phyloP scores from a whole-genome alignment of 2,888 invertebrate species.

The Drosophila anomelani region DNA sequence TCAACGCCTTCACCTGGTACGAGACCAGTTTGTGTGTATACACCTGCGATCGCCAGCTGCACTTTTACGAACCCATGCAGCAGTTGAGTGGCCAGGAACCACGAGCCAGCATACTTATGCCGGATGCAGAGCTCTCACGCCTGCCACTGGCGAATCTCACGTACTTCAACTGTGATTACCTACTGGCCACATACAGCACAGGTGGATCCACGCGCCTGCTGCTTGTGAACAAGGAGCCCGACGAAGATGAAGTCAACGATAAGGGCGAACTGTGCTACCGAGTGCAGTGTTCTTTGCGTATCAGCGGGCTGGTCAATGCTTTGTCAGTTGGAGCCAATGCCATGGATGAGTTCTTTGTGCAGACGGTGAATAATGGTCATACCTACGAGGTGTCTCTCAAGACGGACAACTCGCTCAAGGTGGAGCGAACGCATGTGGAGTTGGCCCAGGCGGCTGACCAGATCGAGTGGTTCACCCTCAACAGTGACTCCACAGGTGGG shows the following conservation, averaged over 20 bases:
- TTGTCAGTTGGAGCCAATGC: constrained; percentile 31
- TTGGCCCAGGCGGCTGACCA: constrained; percentile 58
- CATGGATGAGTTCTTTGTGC: constrained; percentile 53
- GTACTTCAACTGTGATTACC: constrained; percentile 26
- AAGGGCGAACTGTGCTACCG: constrained; percentile 22
- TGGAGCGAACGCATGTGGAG: constrained; percentile 43
- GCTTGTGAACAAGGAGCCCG: constrained; percentile 28
- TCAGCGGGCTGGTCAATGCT: constrained; percentile 59
- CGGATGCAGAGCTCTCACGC: constrained; percentile 34
- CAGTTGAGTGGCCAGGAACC: constrained; percentile 1
- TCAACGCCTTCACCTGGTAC: constrained; percentile 86
- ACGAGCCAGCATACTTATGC: constrained; percentile 9
- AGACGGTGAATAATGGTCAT: constrained; percentile 52
- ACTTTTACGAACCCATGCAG: constrained; percentile 33
- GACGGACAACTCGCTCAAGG: constrained; percentile 13
- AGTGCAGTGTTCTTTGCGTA: constrained; percentile 21
- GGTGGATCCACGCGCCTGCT: constrained; percentile 41
- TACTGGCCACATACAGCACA: constrained; percentile 54
- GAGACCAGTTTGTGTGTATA: constrained; percentile 61
- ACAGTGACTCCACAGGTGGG: constrained; percentile 10
- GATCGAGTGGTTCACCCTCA: constrained; percentile 50
- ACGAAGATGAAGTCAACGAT: constrained; percentile 11
- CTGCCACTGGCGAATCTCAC: constrained; percentile 52
- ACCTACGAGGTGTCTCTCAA: constrained; percentile 48
- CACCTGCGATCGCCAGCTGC: constrained; percentile 59